phyloP scores from a whole-genome alignment of 2,888 invertebrate genomes.

The Serrognathus titanus region DNA sequence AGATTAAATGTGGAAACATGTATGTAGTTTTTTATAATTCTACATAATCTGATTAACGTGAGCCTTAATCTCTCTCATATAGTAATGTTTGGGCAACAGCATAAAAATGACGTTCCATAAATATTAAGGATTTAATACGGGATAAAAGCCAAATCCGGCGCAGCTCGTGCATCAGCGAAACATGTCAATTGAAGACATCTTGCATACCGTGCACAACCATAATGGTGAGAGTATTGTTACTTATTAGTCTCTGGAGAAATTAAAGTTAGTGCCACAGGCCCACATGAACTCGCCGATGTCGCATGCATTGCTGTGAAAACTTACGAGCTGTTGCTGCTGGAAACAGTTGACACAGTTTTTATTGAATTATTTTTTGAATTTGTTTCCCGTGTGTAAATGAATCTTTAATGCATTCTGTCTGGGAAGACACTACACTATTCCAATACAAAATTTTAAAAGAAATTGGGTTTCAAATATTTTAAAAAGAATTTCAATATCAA shows the following conservation, averaged over 20 bases:
- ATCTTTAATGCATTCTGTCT: too few relatives aligned
- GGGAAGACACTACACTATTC: too few relatives aligned
- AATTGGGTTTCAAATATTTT: too few relatives aligned
- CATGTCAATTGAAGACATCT: slow-evolving; percentile 18
- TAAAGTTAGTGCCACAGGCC: slow-evolving; percentile 30
- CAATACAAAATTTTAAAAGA: too few relatives aligned
- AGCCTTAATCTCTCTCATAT: too few relatives aligned
- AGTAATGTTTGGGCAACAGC: background rate
- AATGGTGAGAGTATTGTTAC: slow-evolving; percentile 35
- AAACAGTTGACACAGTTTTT: slow-evolving; percentile 17
- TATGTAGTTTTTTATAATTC: too few relatives aligned
- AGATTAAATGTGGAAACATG: too few relatives aligned
- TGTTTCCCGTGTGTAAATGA: background rate
- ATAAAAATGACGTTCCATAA: background rate
- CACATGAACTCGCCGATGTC: slow-evolving; percentile 18
- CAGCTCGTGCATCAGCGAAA: slow-evolving; percentile 12
- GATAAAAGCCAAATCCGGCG: background rate
- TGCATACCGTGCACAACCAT: slow-evolving; percentile 19
- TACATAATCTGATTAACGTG: too few relatives aligned
- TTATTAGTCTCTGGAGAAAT: slow-evolving; percentile 37
- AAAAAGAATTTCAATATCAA: too few relatives aligned
- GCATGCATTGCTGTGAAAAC: slow-evolving; percentile 17
- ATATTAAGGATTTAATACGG: background rate
- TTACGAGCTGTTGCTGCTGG: slow-evolving; percentile 24
- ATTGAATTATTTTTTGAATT: slow-evolving; percentile 6